A percentile compares a stretch with the other conserved stretches of the same genome.
These are phyloP conservation scores for Eptesicus fuscus DNA, from an alignment of 2,113 vertebrate genomes.

Conservation along the genomic window DNA sequence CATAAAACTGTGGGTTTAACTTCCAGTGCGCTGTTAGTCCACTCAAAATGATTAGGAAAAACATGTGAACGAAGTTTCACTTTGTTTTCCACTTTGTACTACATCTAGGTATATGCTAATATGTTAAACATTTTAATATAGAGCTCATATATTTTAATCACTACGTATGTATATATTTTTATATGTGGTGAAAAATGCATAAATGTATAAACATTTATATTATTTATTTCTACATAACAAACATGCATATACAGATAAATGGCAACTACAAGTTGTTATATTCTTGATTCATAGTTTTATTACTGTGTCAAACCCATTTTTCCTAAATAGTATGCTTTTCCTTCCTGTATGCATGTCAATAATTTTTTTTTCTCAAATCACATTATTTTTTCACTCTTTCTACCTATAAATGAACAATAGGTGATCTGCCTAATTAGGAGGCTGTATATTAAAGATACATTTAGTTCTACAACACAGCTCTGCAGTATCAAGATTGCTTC, in stretches of 20 bases:
- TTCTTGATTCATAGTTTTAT: not conserved
- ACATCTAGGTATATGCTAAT: not conserved
- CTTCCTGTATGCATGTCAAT: not conserved
- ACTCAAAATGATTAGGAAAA: not conserved
- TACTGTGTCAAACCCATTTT: not conserved
- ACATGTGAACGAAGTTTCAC: not conserved
- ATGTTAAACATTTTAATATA: not conserved
- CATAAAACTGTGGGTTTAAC: not conserved
- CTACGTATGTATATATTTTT: not conserved
- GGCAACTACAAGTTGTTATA: not conserved
- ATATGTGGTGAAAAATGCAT: not conserved
- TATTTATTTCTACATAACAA: not conserved
- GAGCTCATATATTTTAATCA: not conserved
- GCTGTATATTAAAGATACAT: not conserved
- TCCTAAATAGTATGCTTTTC: not conserved
- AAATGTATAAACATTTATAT: not conserved
- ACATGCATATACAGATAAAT: not conserved
- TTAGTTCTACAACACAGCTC: not conserved
- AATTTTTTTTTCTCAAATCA: not conserved
- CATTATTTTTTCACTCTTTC: constrained; percentile 18
- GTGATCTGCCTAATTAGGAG: not conserved
- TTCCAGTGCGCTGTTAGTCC: not conserved
- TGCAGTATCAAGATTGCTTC: not conserved
- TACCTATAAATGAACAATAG: not conserved
- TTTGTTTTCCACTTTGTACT: not conserved